phyloP scores from a whole-genome alignment of 2,113 vertebrate genomes.

The Laticauda laticaudata region DNA sequence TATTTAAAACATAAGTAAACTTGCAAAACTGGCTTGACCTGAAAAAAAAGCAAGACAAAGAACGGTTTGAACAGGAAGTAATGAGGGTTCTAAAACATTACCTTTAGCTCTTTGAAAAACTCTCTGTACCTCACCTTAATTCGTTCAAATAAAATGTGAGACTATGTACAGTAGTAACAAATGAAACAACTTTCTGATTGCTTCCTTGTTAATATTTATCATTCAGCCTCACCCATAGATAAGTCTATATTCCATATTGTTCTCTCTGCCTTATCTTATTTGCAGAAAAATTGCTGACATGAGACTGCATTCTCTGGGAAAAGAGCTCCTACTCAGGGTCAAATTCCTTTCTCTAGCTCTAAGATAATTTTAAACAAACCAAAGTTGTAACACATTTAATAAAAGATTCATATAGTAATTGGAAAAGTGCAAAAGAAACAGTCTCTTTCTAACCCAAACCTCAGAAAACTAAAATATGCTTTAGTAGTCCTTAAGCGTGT shows the following conservation, averaged over 20 bases:
- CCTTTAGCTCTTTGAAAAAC: not conserved
- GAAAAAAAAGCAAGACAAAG: not conserved
- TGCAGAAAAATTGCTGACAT: constrained; percentile 4
- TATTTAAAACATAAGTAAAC: not conserved
- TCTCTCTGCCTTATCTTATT: constrained; percentile 17
- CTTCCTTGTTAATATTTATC: accelerated
- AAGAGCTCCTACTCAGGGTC: constrained; percentile 53
- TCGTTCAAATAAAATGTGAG: not conserved
- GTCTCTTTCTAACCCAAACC: not conserved
- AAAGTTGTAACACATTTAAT: not conserved
- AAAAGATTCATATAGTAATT: not conserved
- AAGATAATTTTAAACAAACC: constrained; percentile 50
- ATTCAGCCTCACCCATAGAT: accelerated
- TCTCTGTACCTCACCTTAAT: not conserved
- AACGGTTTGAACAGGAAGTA: not conserved
- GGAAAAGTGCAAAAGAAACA: not conserved
- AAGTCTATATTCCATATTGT: constrained; percentile 17
- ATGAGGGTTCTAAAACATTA: not conserved
- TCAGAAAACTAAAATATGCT: not conserved
- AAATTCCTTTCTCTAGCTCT: constrained; percentile 51
- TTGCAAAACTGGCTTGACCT: constrained; percentile 7
- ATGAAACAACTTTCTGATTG: not conserved
- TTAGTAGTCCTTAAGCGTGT: not conserved
- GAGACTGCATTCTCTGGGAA: constrained; percentile 35
- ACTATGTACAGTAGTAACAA: not conserved